These are phyloP conservation scores for Mormyrus iriodes DNA, from an alignment of 2,113 vertebrate species.

Conservation along the genomic window DNA sequence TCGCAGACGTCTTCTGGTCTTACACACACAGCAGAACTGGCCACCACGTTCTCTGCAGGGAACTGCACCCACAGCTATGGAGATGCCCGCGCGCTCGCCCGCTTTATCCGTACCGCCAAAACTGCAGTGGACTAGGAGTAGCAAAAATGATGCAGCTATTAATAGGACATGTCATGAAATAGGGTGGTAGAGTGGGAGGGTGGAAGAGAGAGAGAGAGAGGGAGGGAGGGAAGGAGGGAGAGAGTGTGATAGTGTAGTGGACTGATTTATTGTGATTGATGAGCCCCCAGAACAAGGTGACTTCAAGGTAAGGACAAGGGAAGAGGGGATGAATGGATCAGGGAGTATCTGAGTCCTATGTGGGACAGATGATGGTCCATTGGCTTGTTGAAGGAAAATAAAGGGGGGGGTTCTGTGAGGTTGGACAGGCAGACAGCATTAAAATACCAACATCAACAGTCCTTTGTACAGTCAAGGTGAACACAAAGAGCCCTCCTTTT, in stretches of 20 bases:
- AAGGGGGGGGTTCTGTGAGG: neutral
- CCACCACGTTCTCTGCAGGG: neutral
- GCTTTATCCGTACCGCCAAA: neutral
- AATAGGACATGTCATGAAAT: slow-evolving; percentile 31
- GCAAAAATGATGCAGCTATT: slow-evolving; percentile 35
- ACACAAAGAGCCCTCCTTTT: neutral
- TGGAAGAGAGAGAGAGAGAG: neutral
- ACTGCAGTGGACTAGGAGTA: neutral
- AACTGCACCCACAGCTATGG: neutral
- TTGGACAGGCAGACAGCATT: neutral
- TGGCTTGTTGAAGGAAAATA: neutral
- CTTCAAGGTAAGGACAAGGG: slow-evolving; percentile 44
- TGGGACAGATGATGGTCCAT: slow-evolving; percentile 30
- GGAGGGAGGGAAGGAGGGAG: slow-evolving; percentile 32
- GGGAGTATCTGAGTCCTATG: slow-evolving; percentile 15
- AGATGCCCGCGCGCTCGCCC: neutral
- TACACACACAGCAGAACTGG: neutral
- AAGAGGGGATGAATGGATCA: slow-evolving; percentile 16
- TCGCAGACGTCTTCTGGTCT: slow-evolving; percentile 57
- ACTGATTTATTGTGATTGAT: slow-evolving; percentile 48
- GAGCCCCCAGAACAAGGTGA: slow-evolving; percentile 59
- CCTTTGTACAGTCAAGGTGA: neutral
- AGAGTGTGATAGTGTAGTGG: slow-evolving; percentile 33
- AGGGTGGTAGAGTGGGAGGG: neutral
- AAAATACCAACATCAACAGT: neutral